phyloP scores from a whole-genome alignment of 2,797 vertebrate species.

The Austrolebias charrua region DNA sequence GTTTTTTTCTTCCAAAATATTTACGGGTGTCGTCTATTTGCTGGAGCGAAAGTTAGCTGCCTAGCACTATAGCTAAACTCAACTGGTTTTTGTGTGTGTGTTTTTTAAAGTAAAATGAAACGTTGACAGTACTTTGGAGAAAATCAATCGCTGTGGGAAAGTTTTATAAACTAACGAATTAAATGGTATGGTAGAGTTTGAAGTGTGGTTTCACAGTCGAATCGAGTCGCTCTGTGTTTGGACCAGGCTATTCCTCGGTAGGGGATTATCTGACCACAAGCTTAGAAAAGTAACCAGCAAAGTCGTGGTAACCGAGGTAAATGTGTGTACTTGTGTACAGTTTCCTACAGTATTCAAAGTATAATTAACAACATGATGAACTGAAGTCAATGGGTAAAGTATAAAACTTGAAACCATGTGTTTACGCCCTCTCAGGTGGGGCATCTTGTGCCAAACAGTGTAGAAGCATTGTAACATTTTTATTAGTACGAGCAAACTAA shows the following conservation, averaged over 20 bases:
- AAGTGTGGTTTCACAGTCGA: slow-evolving; percentile 2
- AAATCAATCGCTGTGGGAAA: background rate
- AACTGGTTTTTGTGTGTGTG: fast-evolving
- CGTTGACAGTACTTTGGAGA: background rate
- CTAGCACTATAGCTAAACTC: slow-evolving; percentile 35
- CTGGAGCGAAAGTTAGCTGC: slow-evolving; percentile 59
- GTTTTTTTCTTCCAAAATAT: slow-evolving; percentile 47
- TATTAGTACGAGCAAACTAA: background rate
- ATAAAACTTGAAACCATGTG: slow-evolving; percentile 29
- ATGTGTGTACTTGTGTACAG: background rate
- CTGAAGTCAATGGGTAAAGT: slow-evolving; percentile 6
- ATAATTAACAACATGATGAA: background rate
- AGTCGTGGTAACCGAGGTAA: background rate
- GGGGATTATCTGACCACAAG: slow-evolving; percentile 20
- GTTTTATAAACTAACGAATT: background rate
- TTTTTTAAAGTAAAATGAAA: background rate
- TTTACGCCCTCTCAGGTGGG: slow-evolving; percentile 22
- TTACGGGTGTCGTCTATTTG: slow-evolving; percentile 72
- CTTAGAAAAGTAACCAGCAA: background rate
- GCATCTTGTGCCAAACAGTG: background rate
- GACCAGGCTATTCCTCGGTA: slow-evolving; percentile 47
- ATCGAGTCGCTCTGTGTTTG: slow-evolving; percentile 26
- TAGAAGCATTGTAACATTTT: background rate
- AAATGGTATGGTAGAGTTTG: background rate
- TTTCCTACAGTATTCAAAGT: background rate